phyloP scores from a whole-genome alignment of 1,140 invertebrate genomes.

The Orchesella cincta region DNA sequence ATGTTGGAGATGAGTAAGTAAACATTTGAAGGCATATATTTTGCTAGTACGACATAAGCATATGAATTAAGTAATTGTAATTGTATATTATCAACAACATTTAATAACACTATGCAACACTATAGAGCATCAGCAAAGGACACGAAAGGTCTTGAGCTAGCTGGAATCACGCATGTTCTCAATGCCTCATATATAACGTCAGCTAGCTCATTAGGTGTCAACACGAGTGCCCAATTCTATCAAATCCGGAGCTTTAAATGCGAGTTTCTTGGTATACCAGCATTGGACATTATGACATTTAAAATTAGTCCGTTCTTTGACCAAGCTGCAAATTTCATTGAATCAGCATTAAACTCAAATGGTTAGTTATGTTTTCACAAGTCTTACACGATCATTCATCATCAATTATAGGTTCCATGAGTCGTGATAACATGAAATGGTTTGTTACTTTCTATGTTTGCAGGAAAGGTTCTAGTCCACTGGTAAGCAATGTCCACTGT shows the following conservation, averaged over 20 bases:
- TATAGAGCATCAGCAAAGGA: slow-evolving; percentile 12
- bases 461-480: slow-evolving; percentile 59
- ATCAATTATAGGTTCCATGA: too few species aligned
- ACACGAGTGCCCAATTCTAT: slow-evolving; percentile 15
- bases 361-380: slow-evolving; percentile 2
- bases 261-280: slow-evolving; percentile 52
- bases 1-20: slow-evolving; percentile 11
- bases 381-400: background rate
- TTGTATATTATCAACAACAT: too few species aligned
- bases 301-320: slow-evolving; percentile 55
- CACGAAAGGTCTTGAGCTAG: background rate
- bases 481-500: slow-evolving; percentile 54
- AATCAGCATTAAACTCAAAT: slow-evolving; percentile 51
- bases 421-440: background rate
- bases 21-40: background rate
- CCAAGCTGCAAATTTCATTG: slow-evolving; percentile 56
- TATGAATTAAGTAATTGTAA: background rate
- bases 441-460: background rate
- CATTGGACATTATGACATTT: slow-evolving; percentile 55
- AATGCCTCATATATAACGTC: background rate
- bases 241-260: slow-evolving; percentile 51
- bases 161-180: slow-evolving; percentile 24
- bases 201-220: background rate
- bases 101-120: too few species aligned
- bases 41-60: background rate